phyloP scores from a whole-genome alignment of 2,888 invertebrate genomes.

The Polyploca ridens region DNA sequence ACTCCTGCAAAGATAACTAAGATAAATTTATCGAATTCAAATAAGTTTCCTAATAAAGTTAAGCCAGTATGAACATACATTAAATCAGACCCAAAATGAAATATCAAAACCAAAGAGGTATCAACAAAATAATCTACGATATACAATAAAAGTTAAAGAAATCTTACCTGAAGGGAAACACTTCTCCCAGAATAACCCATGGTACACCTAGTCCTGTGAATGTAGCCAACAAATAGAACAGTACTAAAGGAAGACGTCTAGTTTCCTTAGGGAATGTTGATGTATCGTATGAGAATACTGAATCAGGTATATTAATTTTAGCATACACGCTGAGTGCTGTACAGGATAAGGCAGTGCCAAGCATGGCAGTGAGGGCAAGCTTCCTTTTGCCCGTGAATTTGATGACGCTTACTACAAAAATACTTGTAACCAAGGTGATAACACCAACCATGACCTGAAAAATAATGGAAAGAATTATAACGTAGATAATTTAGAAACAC shows the following conservation, averaged over 20 bases:
- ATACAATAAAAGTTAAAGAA: slow-evolving; percentile 4
- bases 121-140: neutral
- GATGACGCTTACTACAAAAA: slow-evolving; percentile 68
- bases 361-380: slow-evolving; percentile 70
- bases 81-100: neutral
- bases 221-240: slow-evolving; percentile 68
- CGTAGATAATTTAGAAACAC: too few species aligned
- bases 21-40: neutral
- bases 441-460: slow-evolving; percentile 77
- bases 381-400: slow-evolving; percentile 77
- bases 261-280: slow-evolving; percentile 65
- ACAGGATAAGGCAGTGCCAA: slow-evolving; percentile 67
- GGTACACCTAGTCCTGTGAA: slow-evolving; percentile 75
- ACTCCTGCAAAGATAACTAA: slow-evolving; percentile 57
- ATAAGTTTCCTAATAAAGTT: too few species aligned
- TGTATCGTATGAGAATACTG: slow-evolving; percentile 73
- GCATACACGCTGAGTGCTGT: slow-evolving; percentile 76
- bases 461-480: slow-evolving; percentile 11
- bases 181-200: slow-evolving; percentile 84
- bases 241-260: slow-evolving; percentile 66
- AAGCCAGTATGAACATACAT: too few species aligned
- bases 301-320: slow-evolving; percentile 51
- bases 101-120: neutral
- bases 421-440: slow-evolving; percentile 69
- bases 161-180: slow-evolving; percentile 82